These are phyloP conservation scores for Vombatus ursinus DNA, from an alignment of 2,113 vertebrate species.

Conservation along the genomic window DNA sequence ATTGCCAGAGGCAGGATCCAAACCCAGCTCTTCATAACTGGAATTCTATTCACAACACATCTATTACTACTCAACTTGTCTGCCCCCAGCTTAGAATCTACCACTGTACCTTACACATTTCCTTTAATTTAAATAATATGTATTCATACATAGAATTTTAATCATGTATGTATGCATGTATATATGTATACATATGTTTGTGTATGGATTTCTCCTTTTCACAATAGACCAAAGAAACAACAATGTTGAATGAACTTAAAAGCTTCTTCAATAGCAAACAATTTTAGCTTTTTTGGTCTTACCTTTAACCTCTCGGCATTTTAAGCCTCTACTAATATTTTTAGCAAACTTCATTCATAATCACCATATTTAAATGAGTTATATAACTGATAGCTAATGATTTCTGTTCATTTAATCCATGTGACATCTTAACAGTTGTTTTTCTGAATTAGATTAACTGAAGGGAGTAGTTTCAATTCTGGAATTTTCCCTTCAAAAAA, in stretches of 20 bases:
- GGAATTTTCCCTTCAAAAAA: neutral
- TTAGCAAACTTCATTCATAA: neutral
- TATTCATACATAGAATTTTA: too few relatives aligned
- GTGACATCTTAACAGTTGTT: neutral
- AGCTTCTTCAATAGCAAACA: neutral
- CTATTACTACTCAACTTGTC: neutral
- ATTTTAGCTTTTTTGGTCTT: neutral
- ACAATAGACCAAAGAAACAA: neutral
- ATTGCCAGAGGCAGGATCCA: too few relatives aligned
- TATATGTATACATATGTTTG: too few relatives aligned
- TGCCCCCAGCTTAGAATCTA: neutral
- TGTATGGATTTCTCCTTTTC: neutral
- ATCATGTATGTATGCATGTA: too few relatives aligned
- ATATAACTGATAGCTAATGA: neutral
- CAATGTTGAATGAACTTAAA: neutral
- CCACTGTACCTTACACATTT: too few relatives aligned
- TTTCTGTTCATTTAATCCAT: neutral
- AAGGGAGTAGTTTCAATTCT: neutral
- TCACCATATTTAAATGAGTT: neutral
- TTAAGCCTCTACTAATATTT: neutral
- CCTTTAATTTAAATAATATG: too few relatives aligned
- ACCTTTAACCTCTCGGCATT: neutral
- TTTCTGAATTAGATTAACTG: neutral
- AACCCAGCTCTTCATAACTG: too few relatives aligned
- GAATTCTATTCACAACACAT: too few relatives aligned